Conservation (phyloP, 1,140 invertebrate species). For the Euura saliciscinereae region DNA sequence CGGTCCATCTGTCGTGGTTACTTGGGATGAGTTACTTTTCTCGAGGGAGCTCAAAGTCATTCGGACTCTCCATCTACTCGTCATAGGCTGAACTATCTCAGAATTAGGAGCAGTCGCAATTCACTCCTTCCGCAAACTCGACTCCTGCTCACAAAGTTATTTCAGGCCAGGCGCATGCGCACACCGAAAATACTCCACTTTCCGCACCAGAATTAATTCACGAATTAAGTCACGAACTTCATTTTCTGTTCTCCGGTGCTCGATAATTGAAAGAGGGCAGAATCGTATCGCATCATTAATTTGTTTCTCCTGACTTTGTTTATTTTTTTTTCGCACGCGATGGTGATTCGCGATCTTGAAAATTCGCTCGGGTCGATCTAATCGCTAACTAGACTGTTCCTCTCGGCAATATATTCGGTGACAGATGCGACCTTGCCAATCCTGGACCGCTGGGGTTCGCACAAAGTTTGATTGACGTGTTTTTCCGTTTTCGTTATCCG, state of each 20-base stretch:
- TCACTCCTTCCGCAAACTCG: no score
- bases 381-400: background rate
- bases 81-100: no score
- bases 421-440: background rate
- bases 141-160: no score
- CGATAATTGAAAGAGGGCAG: no score
- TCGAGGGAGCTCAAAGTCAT: constrained; percentile 10
- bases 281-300: no score
- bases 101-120: no score
- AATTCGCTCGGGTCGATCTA: background rate
- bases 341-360: background rate
- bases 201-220: no score
- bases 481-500: background rate
- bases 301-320: background rate
- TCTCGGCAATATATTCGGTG: background rate
- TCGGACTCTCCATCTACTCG: no score
- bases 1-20: background rate
- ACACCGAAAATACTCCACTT: no score
- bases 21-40: background rate
- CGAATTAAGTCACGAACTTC: no score
- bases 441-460: background rate
- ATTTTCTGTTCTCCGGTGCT: no score
- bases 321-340: background rate
- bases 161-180: no score
- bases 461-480: background rate